Evolutionary conservation across 1,140 invertebrate genomes (phyloP), one percentile per base, ranked within the genome.

Genomic region (Drosophila virilis): DNA sequence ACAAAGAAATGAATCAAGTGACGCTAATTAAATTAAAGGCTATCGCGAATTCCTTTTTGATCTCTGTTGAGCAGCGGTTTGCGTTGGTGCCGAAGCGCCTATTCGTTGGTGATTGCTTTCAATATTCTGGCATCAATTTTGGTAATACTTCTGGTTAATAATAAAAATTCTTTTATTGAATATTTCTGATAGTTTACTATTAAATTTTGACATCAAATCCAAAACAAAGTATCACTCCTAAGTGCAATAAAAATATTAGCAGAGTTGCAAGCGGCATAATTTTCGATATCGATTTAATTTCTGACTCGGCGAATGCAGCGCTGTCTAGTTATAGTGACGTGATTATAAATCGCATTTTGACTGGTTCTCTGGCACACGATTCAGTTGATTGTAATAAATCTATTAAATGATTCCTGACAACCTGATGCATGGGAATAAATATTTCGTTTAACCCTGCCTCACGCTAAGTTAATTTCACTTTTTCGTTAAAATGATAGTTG

Each of bases 131-230:
- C 35, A 62, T 32, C 6, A 8, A 69, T 12, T 62, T 46, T 28
- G 10, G 10, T 17, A 33, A 32, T 10, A 13, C 10, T 43, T 17
- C 22, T 46, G 22, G 35, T 13, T 28, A 64, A 32, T 48, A 55
- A 15, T 32, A 22, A 10, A 13, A 40, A 12, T 37, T 57, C 28
- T 7, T 54, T 55, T 35, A 22, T 13, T 7, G 33, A 32, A n/a
- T 62, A 33, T 46, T 55, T 64, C 43, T 45, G 8, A 13, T 33
- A 40, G 65, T 59, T 71, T 71, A 59, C 68, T 54, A 43, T 12
- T 75, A 38, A 75, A 75, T 75, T 75, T 76, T 76, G 61, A 76
- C 62, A 76, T 67, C 62, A 58, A 74, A 54, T 33, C 55, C 65
- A 45, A 69, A 77, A 61, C 10, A 57, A 60, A 54, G 46, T 45